Evolutionary conservation across 2,888 invertebrate genomes (phyloP).

Genomic region (Drosophila kambysellisi): DNA sequence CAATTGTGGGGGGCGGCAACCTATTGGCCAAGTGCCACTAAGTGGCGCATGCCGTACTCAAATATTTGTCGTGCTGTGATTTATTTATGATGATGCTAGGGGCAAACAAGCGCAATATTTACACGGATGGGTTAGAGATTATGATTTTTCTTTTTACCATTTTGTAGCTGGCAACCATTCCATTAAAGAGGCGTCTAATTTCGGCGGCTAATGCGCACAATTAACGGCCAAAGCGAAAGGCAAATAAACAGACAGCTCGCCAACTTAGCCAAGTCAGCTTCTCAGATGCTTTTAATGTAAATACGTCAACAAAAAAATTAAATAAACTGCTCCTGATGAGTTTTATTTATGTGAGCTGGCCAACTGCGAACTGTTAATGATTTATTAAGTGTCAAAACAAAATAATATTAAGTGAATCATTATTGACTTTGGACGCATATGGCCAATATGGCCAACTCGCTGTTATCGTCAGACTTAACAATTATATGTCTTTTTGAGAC

Average conservation of each 20-base stretch:
- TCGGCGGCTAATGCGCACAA: constrained; percentile 74
- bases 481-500: constrained; percentile 43
- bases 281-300: constrained; percentile 38
- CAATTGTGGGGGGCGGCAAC: not conserved
- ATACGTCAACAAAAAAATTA: constrained; percentile 27
- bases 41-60: constrained; percentile 53
- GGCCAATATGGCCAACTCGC: constrained; percentile 9
- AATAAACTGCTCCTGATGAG: constrained; percentile 9
- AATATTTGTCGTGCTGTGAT: constrained; percentile 68
- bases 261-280: not conserved
- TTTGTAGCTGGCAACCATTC: constrained; percentile 22
- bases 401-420: constrained; percentile 39
- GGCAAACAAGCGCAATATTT: constrained; percentile 79
- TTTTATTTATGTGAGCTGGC: constrained; percentile 37
- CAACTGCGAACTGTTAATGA: constrained; percentile 56
- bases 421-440: constrained; percentile 49
- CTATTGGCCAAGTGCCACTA: constrained; percentile 35
- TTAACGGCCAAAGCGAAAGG: constrained; percentile 54
- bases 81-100: constrained; percentile 70
- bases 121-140: constrained; percentile 60
- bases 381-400: constrained; percentile 73
- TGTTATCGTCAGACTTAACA: constrained; percentile 44
- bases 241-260: constrained; percentile 61
- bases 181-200: constrained; percentile 62
- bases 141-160: constrained; percentile 27